Evolutionary conservation across 2,113 vertebrate species (phyloP), one percentile per base, ranked within the genome.

Genomic region (Serinus canaria): DNA sequence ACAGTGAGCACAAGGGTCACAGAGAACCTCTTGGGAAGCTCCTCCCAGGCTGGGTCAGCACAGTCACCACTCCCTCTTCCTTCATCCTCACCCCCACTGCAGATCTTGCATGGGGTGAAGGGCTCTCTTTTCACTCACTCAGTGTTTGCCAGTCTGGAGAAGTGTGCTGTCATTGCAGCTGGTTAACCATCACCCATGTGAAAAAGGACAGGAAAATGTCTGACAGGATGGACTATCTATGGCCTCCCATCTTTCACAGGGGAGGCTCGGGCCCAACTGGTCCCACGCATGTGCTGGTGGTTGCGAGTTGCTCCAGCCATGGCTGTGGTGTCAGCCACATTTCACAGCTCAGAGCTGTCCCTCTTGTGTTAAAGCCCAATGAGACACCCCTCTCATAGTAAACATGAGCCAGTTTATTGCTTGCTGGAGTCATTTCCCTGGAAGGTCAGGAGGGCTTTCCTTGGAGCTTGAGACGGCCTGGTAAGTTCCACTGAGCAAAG

Each of bases 401-500:
- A 82, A 92, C 68, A 90, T 19, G 11, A 89, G 37, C n/a, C 44
- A 20, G 87, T 94, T 93, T 84, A 89, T 92, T 49, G 43, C 73
- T 74, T 7, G 4, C 43, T 58, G 10, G 64, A 83, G 59, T 81
- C 1, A 25, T 92, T 87, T 94, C 70, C 80, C 4, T 1, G 19
- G 35, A 68, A 79, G 90, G 95, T 95, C 85, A 93, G 75, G 49
- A 63, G 20, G 11, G 73, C 73, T 91, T 30, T 91, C 70, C 89
- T 81, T 93, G 22, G 64, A 79, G 49, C 94, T 95, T 94, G 86
- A 94, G 93, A 83, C 79, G 95, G 77, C 62, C 78, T 46, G 33
- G 73, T 95, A 66, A 96, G 90, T 79, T 94, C 52, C 7, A 3
- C 79, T 94, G 94, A 94, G 93, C 92, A 92, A 79, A 91, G 92